A percentile compares a stretch with the other conserved stretches of the same genome.
These are phyloP conservation scores for Cervus canadensis DNA, from an alignment of 2,113 vertebrate genomes.

Conservation along the genomic window DNA sequence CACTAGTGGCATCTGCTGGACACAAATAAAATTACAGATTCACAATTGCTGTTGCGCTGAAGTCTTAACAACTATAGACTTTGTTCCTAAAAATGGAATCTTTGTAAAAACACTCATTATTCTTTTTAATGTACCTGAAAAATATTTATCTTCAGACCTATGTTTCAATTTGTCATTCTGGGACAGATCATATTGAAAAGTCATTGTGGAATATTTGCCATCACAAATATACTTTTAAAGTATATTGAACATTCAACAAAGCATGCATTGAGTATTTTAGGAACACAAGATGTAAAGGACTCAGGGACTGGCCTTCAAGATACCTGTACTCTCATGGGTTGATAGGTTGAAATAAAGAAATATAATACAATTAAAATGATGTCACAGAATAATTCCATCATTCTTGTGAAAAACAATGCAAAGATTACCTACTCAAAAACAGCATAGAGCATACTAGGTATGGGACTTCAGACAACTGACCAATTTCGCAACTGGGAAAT, in stretches of 20 bases:
- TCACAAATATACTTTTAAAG: not conserved
- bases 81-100: constrained; percentile 24
- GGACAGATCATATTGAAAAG: not conserved
- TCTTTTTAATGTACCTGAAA: constrained; percentile 14
- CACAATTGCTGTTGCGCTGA: not conserved
- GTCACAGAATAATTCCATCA: not conserved
- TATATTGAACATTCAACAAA: not conserved
- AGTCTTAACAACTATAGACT: not conserved
- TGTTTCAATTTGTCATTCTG: constrained; percentile 45
- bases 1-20: constrained; percentile 79
- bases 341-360: not conserved
- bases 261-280: not conserved
- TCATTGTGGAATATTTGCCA: not conserved
- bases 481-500: not conserved
- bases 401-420: not conserved
- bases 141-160: constrained; percentile 55
- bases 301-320: not conserved
- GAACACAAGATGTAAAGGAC: not conserved
- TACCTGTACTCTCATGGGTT: not conserved
- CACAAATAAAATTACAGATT: not conserved
- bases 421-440: not conserved
- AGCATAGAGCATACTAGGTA: not conserved
- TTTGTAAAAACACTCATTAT: not conserved
- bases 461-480: not conserved
- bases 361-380: not conserved